Evolutionary conservation across 2,888 invertebrate species (phyloP).

Genomic region (Seira ritae): DNA sequence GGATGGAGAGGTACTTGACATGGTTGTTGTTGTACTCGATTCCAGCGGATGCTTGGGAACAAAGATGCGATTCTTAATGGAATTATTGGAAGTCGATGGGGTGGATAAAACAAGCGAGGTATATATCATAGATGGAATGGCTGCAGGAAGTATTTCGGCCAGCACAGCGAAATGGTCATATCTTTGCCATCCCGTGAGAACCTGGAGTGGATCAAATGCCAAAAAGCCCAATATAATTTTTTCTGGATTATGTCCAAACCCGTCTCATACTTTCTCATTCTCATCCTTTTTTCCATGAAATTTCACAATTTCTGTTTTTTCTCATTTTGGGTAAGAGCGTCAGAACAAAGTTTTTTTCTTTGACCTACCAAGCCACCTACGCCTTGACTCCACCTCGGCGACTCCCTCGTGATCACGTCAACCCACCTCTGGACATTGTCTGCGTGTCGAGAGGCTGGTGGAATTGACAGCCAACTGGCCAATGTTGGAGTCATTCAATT

Average conservation of each 20-base stretch:
- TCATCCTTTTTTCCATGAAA: background rate
- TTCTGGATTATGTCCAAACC: background rate
- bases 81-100: constrained; percentile 58
- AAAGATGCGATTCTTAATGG: constrained; percentile 70
- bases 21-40: background rate
- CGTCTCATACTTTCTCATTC: background rate
- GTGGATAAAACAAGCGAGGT: constrained; percentile 68
- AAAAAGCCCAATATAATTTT: constrained; percentile 72
- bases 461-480: constrained; percentile 83
- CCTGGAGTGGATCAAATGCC: constrained; percentile 73
- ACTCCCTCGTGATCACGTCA: constrained; percentile 74
- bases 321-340: too few species aligned
- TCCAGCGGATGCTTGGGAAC: constrained; percentile 54
- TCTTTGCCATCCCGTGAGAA: constrained; percentile 76
- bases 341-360: background rate
- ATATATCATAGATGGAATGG: constrained; percentile 80
- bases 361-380: constrained; percentile 73
- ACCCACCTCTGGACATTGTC: constrained; percentile 84
- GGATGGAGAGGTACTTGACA: constrained; percentile 30
- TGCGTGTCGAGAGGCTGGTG: constrained; percentile 82
- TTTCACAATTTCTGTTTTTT: background rate
- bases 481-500: constrained; percentile 79
- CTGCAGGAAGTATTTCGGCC: constrained; percentile 82
- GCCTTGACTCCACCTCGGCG: constrained; percentile 70
- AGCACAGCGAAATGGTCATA: constrained; percentile 85